Evolutionary conservation across 2,113 vertebrate genomes (phyloP).

Genomic region (Acrocephalus arundinaceus): DNA sequence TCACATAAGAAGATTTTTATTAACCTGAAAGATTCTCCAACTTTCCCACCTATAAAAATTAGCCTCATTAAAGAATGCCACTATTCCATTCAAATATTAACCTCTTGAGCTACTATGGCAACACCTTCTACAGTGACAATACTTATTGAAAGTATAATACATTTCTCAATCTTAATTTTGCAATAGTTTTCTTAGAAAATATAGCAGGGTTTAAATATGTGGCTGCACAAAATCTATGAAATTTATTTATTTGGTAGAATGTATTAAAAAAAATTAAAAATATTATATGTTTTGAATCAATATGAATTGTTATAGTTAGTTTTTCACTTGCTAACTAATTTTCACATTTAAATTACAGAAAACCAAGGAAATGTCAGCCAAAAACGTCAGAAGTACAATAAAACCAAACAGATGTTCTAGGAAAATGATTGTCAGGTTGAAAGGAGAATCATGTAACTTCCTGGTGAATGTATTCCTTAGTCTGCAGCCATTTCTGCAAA

Average conservation of each 20-base stretch:
- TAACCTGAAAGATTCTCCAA: neutral
- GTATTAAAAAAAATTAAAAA: neutral
- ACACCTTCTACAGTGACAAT: neutral
- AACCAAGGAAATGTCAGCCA: neutral
- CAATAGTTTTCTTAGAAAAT: neutral
- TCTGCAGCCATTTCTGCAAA: neutral
- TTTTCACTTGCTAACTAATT: neutral
- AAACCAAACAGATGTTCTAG: slow-evolving; percentile 14
- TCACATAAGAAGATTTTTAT: neutral
- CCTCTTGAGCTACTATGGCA: neutral
- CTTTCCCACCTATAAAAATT: neutral
- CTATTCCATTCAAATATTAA: neutral
- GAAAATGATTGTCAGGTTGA: neutral
- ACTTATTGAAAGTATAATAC: neutral
- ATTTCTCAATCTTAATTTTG: neutral
- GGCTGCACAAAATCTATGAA: neutral
- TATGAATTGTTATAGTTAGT: neutral
- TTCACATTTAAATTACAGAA: slow-evolving; percentile 8
- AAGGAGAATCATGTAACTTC: neutral
- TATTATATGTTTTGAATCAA: neutral
- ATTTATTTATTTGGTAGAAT: neutral
- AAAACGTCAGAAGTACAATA: neutral
- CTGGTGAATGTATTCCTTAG: neutral
- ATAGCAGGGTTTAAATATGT: neutral
- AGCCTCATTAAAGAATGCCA: neutral